These are phyloP conservation scores for Seira musarum DNA, from an alignment of 2,888 invertebrate genomes.

Conservation along the genomic window DNA sequence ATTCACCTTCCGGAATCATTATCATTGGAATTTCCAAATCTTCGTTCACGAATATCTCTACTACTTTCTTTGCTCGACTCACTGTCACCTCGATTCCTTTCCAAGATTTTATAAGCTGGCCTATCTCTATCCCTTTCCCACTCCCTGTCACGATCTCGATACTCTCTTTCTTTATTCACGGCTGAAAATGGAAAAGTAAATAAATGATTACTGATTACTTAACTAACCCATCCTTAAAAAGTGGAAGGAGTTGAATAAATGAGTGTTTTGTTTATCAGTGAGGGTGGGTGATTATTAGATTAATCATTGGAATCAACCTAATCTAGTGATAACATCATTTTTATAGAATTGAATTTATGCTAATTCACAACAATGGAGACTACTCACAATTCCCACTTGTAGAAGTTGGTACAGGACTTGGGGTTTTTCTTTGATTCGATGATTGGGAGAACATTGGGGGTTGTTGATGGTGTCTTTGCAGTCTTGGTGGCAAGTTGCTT, in stretches of 20 bases:
- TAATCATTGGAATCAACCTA: conserved; percentile 40
- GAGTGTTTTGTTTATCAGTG: conserved; percentile 27
- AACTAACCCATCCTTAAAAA: no score
- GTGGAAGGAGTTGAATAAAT: no score
- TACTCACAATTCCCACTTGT: conserved; percentile 46
- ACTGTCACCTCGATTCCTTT: conserved; percentile 62
- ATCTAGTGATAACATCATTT: conserved; percentile 33
- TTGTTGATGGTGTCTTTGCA: conserved; percentile 57
- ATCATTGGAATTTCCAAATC: conserved; percentile 45
- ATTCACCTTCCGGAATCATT: conserved; percentile 40
- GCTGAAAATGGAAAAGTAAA: conserved; percentile 16
- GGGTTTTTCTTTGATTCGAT: conserved; percentile 64
- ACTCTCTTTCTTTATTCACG: conserved; percentile 40
- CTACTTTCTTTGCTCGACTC: conserved; percentile 60
- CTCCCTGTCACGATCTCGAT: conserved; percentile 45
- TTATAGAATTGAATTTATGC: neutral
- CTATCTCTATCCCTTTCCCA: conserved; percentile 33
- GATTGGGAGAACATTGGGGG: conserved; percentile 43
- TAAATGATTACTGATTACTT: neutral
- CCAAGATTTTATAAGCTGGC: conserved; percentile 61
- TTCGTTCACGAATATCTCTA: conserved; percentile 28
- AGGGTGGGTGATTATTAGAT: conserved; percentile 41
- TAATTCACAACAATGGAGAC: neutral
- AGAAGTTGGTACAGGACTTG: conserved; percentile 64
- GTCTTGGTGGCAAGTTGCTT: conserved; percentile 66